Evolutionary conservation across 2,888 invertebrate species (phyloP), one percentile per base, ranked within the genome.

Genomic region (Aphrophora alni): DNA sequence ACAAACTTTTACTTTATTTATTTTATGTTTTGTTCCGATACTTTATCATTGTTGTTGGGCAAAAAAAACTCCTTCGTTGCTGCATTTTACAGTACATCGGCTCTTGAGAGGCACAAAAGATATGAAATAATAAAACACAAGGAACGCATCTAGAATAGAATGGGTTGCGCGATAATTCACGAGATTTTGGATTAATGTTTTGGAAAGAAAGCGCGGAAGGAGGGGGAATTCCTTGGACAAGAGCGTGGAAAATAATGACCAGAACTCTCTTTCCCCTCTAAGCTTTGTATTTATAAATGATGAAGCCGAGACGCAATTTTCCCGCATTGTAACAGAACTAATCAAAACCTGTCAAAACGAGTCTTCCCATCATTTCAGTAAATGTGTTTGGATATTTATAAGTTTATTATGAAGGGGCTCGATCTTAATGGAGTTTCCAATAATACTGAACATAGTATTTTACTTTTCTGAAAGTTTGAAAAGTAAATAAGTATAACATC

Each of bases 181-280:
- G 75, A 81, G 81, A 81, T 81, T 81, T 81, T 81, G 81, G 81
- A 81, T 81, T 81, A 81, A 81, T 81, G 81, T 81, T 81, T 81
- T 76, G 81, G 81, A 79, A 79, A 38, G 77, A 76, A 68, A n/a
- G n/a, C n/a, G n/a, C n/a, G n/a, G n/a, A n/a, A n/a, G n/a, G n/a
- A 71, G 74, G 51, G 69, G 59, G 78, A 72, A 71, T 78, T 78
- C 78, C 72, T 73, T 74, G 78, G 75, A 81, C 78, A 79, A 74
- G 78, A 79, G 74, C 59, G 78, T 38, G 78, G 78, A 81, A 78
- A 81, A 78, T 81, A 81, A 81, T 81, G 81, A 81, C 81, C 81
- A 75, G 69, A 38, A 78, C 69, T 44, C 73, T 27, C 69, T 24
- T 38, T 44, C 38, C 68, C 78, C 71, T 33, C 81, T 78, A 38